Percentiles rank a stretch among this genome's conserved stretches.
Conservation (phyloP, 2,797 vertebrate species). For the Halcyon smyrnensis region DNA sequence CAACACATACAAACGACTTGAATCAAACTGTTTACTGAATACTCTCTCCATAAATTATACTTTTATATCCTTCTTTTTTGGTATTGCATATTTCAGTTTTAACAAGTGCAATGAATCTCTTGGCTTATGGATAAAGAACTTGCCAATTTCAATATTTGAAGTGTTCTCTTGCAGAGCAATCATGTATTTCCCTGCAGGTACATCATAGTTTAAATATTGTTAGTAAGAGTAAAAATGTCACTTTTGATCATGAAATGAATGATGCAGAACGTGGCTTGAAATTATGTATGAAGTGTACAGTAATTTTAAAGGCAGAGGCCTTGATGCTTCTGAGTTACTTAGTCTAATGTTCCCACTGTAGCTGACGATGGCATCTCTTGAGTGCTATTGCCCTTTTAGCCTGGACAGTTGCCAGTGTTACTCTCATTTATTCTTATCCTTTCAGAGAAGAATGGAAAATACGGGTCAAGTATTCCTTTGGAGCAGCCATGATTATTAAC, state of each 20-base stretch:
- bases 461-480: neutral
- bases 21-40: conserved; percentile 35
- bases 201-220: conserved; percentile 36
- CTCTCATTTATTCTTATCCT: neutral
- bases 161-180: conserved; percentile 3
- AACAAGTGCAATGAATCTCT: conserved; percentile 17
- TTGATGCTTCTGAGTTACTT: neutral
- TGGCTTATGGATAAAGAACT: conserved; percentile 27
- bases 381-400: neutral
- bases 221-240: conserved; percentile 48
- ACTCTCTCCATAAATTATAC: conserved; percentile 31
- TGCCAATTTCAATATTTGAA: conserved; percentile 36
- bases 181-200: conserved; percentile 47
- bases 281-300: neutral
- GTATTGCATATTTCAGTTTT: neutral
- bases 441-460: neutral
- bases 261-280: neutral
- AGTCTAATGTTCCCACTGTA: neutral
- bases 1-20: conserved; percentile 19
- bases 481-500: neutral
- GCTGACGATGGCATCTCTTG: neutral
- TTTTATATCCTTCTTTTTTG: conserved; percentile 8
- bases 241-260: conserved; percentile 45
- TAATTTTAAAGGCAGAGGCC: conserved; percentile 17
- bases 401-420: neutral